Evolutionary conservation across 2,797 vertebrate genomes (phyloP), one percentile per base, ranked within the genome.

Genomic region (Mus caroli): DNA sequence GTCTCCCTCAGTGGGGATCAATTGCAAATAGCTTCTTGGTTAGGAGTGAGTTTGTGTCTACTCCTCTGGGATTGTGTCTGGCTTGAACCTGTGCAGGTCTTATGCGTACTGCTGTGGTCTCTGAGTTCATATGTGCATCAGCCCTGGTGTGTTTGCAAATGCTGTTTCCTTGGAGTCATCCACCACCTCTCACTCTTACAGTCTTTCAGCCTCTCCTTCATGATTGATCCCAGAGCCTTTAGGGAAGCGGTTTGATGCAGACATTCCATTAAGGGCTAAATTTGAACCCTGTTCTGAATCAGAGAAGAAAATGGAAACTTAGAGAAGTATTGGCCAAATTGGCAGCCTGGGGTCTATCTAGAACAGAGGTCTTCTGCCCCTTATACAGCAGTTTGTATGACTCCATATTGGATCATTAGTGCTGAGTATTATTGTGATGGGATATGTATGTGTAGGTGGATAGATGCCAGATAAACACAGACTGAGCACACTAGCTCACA

Each of bases 261-360:
- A 37, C 69, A 71, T 71, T 37, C 17, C 34, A 67, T 67, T 67
- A 34, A 69, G 67, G 34, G 67, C 2, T 69, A n/a, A n/a, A n/a
- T 69, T 37, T 20, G 46, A 78, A 9, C 77, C 34, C 20, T 80
- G 1, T 46, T 95, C 96, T 73, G 88, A 84, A 91, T 93, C 77
- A 82, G 43, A 92, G 85, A 26, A 92, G 60, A 78, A 83, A 91
- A n/a, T 22, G 40, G 82, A 92, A 73, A 69, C 37, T 67, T 50
- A 15, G 14, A n/a, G 28, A 80, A 14, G n/a, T 40, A 26, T 60
- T 46, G 26, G 31, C 62, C 19, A n/a, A 56, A 10, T 8, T 69
- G 76, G 26, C 10, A 62, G 34, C 43, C 1, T 0, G 0, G 80
- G 67, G 17, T 37, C 54, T 94, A 43, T n/a, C 46, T 92, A 43